A percentile compares a stretch with the other conserved stretches of the same genome.
These are phyloP conservation scores for Ophion ventricosus DNA, from an alignment of 2,888 invertebrate genomes.

Conservation along the genomic window DNA sequence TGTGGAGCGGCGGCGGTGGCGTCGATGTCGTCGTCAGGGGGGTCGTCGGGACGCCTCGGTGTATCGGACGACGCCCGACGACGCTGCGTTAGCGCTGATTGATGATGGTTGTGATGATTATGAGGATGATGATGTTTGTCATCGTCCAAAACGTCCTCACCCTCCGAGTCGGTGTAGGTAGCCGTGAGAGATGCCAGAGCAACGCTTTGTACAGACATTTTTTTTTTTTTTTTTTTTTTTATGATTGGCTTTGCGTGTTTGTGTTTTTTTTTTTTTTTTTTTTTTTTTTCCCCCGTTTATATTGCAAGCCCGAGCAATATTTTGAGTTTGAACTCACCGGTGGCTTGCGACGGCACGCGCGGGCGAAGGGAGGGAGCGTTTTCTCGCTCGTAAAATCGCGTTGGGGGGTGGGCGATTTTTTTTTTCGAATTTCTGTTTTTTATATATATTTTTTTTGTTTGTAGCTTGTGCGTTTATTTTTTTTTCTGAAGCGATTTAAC, in stretches of 20 bases:
- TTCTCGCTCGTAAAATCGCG: slow-evolving; percentile 28
- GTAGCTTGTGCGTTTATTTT: background rate
- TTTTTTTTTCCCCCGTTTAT: too few species aligned
- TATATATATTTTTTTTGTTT: background rate
- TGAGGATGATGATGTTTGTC: slow-evolving; percentile 84
- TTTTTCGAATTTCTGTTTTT: background rate
- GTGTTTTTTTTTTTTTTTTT: too few species aligned
- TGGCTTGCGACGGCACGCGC: slow-evolving; percentile 73
- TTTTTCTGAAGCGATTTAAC: background rate
- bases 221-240: too few species aligned
- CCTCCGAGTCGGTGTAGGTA: slow-evolving; percentile 96
- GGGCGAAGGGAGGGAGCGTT: too few species aligned
- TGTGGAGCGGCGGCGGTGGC: too few species aligned
- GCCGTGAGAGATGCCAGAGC: slow-evolving; percentile 94
- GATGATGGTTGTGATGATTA: background rate
- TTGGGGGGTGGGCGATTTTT: slow-evolving; percentile 15
- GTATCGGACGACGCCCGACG: slow-evolving; percentile 59
- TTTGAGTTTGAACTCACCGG: slow-evolving; percentile 82
- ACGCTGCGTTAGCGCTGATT: too few species aligned
- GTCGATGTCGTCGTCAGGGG: too few species aligned
- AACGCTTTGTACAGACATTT: slow-evolving; percentile 83
- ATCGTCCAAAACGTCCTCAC: slow-evolving; percentile 91
- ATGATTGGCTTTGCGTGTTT: slow-evolving; percentile 82
- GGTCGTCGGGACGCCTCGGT: slow-evolving; percentile 67
- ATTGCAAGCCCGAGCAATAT: slow-evolving; percentile 82